phyloP scores from a whole-genome alignment of 2,888 invertebrate genomes.

The Rhamnusium bicolor region DNA sequence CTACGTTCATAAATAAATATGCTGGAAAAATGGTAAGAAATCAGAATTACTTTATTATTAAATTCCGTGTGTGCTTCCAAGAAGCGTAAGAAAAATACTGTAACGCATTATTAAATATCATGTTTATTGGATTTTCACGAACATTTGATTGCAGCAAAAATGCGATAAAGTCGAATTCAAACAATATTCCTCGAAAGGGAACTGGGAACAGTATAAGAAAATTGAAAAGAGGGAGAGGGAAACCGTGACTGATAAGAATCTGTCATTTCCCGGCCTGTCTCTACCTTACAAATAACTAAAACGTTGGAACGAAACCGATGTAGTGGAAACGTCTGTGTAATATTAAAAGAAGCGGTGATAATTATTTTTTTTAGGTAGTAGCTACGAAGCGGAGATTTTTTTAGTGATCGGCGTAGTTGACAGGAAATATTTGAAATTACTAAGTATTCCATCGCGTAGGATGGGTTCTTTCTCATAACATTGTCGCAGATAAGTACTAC shows the following conservation, averaged over 20 bases:
- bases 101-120: conserved; percentile 32
- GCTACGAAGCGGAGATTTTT: conserved; percentile 34
- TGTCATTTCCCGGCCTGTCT: conserved; percentile 62
- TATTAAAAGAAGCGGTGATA: conserved; percentile 45
- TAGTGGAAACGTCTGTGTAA: conserved; percentile 45
- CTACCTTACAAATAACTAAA: conserved; percentile 54
- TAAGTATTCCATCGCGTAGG: conserved; percentile 46
- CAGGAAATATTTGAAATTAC: conserved; percentile 44
- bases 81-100: conserved; percentile 7
- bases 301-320: conserved; percentile 31
- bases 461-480: not conserved
- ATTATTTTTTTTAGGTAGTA: conserved; percentile 46
- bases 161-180: conserved; percentile 32
- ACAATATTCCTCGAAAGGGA: conserved; percentile 34
- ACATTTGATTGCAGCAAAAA: conserved; percentile 25
- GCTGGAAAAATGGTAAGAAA: not conserved
- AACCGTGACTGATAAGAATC: conserved; percentile 60
- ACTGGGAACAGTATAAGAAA: conserved; percentile 44
- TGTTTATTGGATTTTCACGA: conserved; percentile 36
- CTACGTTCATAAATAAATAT: not conserved
- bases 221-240: conserved; percentile 61
- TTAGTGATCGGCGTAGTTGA: conserved; percentile 8
- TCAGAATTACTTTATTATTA: not conserved
- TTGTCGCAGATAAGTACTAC: not conserved
- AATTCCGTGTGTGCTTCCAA: not conserved